phyloP scores from a whole-genome alignment of 2,113 vertebrate genomes.

The Meriones unguiculatus region DNA sequence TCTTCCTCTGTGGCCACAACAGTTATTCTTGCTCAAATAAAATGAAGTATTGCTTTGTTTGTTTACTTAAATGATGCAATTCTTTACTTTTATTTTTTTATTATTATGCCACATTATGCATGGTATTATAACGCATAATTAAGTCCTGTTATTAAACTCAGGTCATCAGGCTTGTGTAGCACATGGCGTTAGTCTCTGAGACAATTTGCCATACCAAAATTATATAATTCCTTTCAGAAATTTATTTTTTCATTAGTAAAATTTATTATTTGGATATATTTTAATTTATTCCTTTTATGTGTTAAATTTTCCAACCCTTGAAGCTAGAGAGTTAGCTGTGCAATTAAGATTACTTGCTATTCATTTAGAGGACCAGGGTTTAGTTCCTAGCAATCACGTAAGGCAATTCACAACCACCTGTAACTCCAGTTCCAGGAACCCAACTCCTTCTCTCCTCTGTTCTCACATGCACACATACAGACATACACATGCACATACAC shows the following conservation, averaged over 20 bases:
- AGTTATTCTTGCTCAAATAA: background rate
- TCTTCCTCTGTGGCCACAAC: background rate
- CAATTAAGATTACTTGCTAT: background rate
- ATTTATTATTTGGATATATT: background rate
- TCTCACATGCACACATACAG: background rate
- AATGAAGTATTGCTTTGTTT: background rate
- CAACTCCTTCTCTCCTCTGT: background rate
- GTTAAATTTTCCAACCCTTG: background rate
- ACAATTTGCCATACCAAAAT: background rate
- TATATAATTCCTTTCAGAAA: background rate
- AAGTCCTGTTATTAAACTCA: background rate
- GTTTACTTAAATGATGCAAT: background rate
- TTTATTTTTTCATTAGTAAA: background rate
- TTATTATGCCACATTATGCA: too few relatives aligned
- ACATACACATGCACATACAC: background rate
- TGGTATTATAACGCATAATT: background rate
- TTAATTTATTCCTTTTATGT: background rate
- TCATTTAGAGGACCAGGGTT: background rate
- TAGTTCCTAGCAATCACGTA: too few relatives aligned
- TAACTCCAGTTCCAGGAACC: background rate
- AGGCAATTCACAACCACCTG: background rate
- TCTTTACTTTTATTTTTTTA: background rate
- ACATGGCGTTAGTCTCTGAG: background rate
- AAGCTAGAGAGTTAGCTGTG: background rate
- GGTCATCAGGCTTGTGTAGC: background rate